Conservation (phyloP, 2,888 invertebrate genomes). For the Sericinus montela region DNA sequence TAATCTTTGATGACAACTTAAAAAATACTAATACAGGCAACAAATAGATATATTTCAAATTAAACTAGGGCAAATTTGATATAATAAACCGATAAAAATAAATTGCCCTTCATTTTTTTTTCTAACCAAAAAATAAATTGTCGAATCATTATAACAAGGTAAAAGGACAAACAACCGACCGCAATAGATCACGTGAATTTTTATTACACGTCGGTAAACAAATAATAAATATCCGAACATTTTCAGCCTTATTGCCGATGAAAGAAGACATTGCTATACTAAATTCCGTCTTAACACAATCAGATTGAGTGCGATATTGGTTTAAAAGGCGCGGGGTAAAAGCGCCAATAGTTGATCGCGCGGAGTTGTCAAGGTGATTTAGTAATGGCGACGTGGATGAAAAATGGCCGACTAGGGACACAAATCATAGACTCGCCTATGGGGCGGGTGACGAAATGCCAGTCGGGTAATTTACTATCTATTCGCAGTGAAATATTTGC, state of each 20-base stretch:
- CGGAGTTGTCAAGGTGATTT: slow-evolving; percentile 42
- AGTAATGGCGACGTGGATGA: slow-evolving; percentile 37
- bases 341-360: slow-evolving; percentile 30
- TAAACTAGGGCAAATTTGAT: too few species aligned
- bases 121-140: background rate
- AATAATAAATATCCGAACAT: slow-evolving; percentile 34
- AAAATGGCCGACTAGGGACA: slow-evolving; percentile 37
- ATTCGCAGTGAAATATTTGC: background rate
- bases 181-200: slow-evolving; percentile 32
- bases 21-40: too few species aligned
- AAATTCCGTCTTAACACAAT: slow-evolving; percentile 19
- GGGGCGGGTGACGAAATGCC: slow-evolving; percentile 33
- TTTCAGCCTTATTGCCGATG: slow-evolving; percentile 1
- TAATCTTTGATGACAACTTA: too few species aligned
- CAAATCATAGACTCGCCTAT: slow-evolving; percentile 43
- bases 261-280: background rate
- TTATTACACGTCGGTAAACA: slow-evolving; percentile 37
- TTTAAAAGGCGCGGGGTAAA: slow-evolving; percentile 20
- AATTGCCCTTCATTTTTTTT: background rate
- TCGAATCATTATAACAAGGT: slow-evolving; percentile 17
- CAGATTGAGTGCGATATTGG: slow-evolving; percentile 22
- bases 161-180: slow-evolving; percentile 24
- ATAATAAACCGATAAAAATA: background rate
- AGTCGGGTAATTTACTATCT: slow-evolving; percentile 28
- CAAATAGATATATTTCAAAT: background rate